Evolutionary conservation across 23 tunicate species (phyloP).

Genomic region (Trididemnum clinides): DNA sequence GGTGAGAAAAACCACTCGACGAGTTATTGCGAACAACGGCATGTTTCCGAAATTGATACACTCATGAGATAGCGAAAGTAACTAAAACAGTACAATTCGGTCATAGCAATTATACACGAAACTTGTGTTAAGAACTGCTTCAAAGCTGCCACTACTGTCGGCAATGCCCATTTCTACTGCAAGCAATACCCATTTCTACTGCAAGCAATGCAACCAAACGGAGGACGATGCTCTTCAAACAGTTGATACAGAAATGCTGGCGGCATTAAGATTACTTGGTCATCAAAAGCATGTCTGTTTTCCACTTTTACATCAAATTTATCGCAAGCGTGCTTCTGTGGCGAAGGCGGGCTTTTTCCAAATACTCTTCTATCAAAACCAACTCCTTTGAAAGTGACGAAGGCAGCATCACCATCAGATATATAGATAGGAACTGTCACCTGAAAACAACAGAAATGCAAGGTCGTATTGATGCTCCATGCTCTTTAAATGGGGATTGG

Average conservation of each 20-base stretch:
- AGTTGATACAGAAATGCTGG: too few species aligned
- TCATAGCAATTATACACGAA: too few species aligned
- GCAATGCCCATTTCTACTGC: background rate
- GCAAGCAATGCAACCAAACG: background rate
- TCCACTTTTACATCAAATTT: too few species aligned
- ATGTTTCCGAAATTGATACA: conserved; percentile 82
- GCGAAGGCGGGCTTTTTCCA: conserved; percentile 57
- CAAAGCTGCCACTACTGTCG: background rate
- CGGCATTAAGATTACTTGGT: too few species aligned
- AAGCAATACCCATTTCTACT: background rate
- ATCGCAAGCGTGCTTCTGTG: too few species aligned
- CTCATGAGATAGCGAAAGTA: too few species aligned
- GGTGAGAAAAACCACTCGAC: conserved; percentile 67
- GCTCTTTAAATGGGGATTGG: too few species aligned
- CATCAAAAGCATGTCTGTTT: too few species aligned
- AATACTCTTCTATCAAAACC: conserved; percentile 75
- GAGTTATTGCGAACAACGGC: conserved; percentile 67
- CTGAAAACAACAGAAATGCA: conserved; percentile 47
- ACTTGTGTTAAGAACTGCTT: background rate
- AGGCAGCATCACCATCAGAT: conserved; percentile 78
- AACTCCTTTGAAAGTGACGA: conserved; percentile 67
- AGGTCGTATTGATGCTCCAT: too few species aligned
- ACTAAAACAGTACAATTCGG: too few species aligned
- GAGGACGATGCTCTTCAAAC: too few species aligned
- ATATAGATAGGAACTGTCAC: conserved; percentile 81